Evolutionary conservation across 2,888 invertebrate genomes (phyloP).

Genomic region (Microplitis deprimator): DNA sequence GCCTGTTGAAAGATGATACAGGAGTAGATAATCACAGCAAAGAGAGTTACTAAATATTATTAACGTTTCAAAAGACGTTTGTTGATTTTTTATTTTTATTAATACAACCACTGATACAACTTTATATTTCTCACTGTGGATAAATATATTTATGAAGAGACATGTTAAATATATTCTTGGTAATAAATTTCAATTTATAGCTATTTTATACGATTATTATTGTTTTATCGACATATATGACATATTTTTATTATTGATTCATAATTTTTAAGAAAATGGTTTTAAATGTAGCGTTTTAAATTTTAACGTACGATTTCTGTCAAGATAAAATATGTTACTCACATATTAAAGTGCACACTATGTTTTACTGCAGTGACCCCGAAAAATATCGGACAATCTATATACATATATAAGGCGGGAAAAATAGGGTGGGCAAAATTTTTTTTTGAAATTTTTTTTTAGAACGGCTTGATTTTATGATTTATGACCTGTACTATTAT

Average conservation of each 20-base stretch:
- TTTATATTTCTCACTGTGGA: too few species aligned
- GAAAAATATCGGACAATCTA: not conserved
- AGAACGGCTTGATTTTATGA: too few species aligned
- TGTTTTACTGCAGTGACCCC: slow-evolving; percentile 19
- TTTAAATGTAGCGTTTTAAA: slow-evolving; percentile 28
- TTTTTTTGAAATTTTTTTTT: too few species aligned
- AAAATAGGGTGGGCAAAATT: not conserved
- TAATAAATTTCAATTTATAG: not conserved
- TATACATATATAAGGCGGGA: not conserved
- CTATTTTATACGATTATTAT: slow-evolving; percentile 34
- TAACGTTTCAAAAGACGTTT: not conserved
- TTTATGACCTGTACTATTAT: too few species aligned
- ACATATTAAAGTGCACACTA: slow-evolving; percentile 29
- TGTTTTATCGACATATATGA: slow-evolving; percentile 20
- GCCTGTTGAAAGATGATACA: slow-evolving; percentile 6
- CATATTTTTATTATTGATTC: slow-evolving; percentile 21
- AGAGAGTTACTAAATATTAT: not conserved
- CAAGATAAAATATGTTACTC: slow-evolving; percentile 32
- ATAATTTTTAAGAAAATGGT: slow-evolving; percentile 12
- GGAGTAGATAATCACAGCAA: slow-evolving; percentile 9
- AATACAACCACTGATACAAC: too few species aligned
- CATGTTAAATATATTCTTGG: not conserved
- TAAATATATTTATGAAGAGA: not conserved
- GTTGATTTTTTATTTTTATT: not conserved
- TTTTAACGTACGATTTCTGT: slow-evolving; percentile 28